Base-by-base conservation (phyloP, 2,888 invertebrate species). In the Andrena haemorrhoa region DNA sequence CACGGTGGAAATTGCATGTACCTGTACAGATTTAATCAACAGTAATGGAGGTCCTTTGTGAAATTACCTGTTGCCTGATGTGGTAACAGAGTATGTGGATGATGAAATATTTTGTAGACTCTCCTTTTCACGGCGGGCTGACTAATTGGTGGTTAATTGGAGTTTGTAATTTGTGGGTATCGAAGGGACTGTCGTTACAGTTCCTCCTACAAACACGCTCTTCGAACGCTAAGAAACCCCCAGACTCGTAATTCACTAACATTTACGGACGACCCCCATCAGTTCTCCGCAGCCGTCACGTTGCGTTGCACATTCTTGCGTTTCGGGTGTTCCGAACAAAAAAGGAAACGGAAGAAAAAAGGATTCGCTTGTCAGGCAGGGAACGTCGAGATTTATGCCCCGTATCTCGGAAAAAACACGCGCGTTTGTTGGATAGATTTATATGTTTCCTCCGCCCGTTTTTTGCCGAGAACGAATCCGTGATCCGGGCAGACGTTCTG, bases 11-110 rank as follows among this genome's bases (percentile, higher is more conserved):
- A 23, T 33, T 47, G 33, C 12, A 5, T 41, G 4, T 41, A 16
- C 16, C 16, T 49, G 26, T 58, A 74, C 58, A 47, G 47, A 68
- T 47, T 74, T 74, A 74, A 74, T 74, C 60, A 8, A 35, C 69
- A 23, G 2, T n/a, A 31, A 58, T 41, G 20, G 69, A 75, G 33
- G 35, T 35, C 41, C 68, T 26, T 12, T 26, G 33, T 58, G 58
- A 74, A 69, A 69, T 60, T 60, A 75, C 49, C 74, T 49, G 74
- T 35, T 69, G 69, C 69, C 10, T 47, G 49, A 60, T 69, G 69
- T 60, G 68, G 33, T 69, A 69, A 63, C 41, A 51, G 5, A 20
- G 16, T 16, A 56, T 1, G 51, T 10, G 26, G n/a, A 10, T 10
- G n/a, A 12, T 64, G 47, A 76, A 76, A 69, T 75, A 69, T 75